A percentile compares a stretch with the other conserved stretches of the same genome.
These are phyloP conservation scores for Pipistrellus pipistrellus DNA, from an alignment of 2,797 vertebrate species.

Conservation along the genomic window DNA sequence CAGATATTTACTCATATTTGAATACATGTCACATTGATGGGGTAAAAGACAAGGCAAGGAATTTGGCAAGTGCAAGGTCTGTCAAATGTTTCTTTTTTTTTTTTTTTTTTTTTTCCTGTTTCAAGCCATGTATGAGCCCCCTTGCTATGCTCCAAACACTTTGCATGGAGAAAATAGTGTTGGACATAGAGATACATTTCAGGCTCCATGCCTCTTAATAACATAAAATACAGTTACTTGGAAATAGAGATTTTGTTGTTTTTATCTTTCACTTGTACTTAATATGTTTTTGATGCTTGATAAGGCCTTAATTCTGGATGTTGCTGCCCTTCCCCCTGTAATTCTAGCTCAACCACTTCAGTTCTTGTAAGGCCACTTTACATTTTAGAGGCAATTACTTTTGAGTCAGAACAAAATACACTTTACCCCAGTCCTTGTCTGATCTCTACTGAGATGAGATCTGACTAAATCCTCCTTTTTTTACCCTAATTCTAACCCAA, in stretches of 20 bases:
- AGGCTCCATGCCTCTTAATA: background rate
- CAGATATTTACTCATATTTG: constrained; percentile 19
- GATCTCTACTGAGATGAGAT: background rate
- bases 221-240: constrained; percentile 11
- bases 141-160: background rate
- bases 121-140: background rate
- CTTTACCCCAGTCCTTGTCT: background rate
- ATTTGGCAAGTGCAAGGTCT: background rate
- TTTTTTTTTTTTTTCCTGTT: background rate
- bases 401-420: background rate
- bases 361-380: background rate
- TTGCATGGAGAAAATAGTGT: background rate
- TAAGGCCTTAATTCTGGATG: background rate
- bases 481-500: background rate
- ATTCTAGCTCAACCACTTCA: constrained; percentile 18
- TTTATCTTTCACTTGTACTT: constrained; percentile 10
- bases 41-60: constrained; percentile 34
- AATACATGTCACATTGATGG: background rate
- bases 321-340: background rate
- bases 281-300: constrained; percentile 23
- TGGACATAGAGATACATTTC: constrained; percentile 24
- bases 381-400: constrained; percentile 20
- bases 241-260: background rate
- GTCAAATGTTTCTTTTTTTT: background rate
- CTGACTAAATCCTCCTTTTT: background rate